Evolutionary conservation across 2,113 vertebrate species (phyloP), one percentile per base, ranked within the genome.

Genomic region (Perognathus longimembris): DNA sequence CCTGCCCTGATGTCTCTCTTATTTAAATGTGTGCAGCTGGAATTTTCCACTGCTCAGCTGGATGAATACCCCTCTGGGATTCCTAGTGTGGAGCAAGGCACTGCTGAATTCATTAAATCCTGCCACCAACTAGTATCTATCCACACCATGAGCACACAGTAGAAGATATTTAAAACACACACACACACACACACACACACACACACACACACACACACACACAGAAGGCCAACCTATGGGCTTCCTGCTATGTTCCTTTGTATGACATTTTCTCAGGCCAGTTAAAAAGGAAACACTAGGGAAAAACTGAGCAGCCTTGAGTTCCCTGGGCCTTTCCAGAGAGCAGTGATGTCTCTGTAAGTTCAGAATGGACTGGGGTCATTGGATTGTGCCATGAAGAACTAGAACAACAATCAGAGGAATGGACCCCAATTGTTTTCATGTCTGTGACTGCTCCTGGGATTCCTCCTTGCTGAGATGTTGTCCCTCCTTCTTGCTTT

Each of bases 1-100:
- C 75, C 63, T 90, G 36, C 24, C 80, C 90, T 95, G 80, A 93
- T 71, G 90, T 87, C 59, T 95, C 69, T 91, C 80, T 95, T 94
- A 93, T 91, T 96, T 95, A 93, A 95, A 89, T 75, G 40, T 92
- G 80, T 85, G 42, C 70, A 84, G 73, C 69, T 93, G 59, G 89
- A 88, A 64, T n/a, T 42, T 93, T 94, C 59, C 17, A 20, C 82
- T 15, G 79, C 63, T 93, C 85, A 64, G 67, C 30, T 9, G 0
- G 61, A 71, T 45, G 11, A 88, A 66, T 15, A 54, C 18, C 67
- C 88, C 79, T 67, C 18, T 9, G 69, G 78, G 92, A 81, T 92
- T 93, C 69, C 45, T 92, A 71, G 54, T 26, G 11, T 54, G 79
- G 32, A 90, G 77, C n/a, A 17, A 73, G 69, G 80, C 30, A 54